phyloP scores from a whole-genome alignment of 2,797 vertebrate genomes.

The Octomys mimax region DNA sequence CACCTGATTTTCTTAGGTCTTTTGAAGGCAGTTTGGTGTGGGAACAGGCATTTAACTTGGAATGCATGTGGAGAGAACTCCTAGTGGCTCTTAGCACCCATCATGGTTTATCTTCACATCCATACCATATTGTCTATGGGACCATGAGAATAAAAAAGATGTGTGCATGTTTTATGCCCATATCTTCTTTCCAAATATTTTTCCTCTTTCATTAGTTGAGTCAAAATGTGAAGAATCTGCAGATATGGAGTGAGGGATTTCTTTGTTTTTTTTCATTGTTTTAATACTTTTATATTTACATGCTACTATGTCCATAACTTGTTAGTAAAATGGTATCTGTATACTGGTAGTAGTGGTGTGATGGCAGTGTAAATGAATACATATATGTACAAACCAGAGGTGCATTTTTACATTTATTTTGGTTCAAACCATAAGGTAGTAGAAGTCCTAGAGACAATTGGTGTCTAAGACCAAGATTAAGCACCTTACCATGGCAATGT shows the following conservation, averaged over 20 bases:
- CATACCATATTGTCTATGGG: not conserved
- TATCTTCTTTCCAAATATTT: not conserved
- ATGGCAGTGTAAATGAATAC: not conserved
- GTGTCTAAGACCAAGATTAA: conserved; percentile 50
- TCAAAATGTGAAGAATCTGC: not conserved
- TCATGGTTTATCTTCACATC: not conserved
- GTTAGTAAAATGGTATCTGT: not conserved
- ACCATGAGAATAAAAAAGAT: not conserved
- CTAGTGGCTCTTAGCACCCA: not conserved
- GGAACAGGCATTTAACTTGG: not conserved
- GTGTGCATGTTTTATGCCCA: not conserved
- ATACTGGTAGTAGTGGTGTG: not conserved
- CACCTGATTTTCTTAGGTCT: not conserved
- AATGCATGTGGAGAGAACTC: not conserved
- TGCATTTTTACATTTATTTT: not conserved
- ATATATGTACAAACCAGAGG: not conserved
- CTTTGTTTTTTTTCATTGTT: conserved; percentile 32
- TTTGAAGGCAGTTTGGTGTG: not conserved
- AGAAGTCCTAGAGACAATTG: not conserved
- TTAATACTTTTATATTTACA: not conserved
- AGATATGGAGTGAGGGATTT: not conserved
- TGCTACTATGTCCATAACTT: not conserved
- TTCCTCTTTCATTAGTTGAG: not conserved
- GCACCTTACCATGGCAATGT: not conserved
- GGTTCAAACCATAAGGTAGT: not conserved